Conservation (phyloP, 2,113 vertebrate species). For the Delphinus delphis region DNA sequence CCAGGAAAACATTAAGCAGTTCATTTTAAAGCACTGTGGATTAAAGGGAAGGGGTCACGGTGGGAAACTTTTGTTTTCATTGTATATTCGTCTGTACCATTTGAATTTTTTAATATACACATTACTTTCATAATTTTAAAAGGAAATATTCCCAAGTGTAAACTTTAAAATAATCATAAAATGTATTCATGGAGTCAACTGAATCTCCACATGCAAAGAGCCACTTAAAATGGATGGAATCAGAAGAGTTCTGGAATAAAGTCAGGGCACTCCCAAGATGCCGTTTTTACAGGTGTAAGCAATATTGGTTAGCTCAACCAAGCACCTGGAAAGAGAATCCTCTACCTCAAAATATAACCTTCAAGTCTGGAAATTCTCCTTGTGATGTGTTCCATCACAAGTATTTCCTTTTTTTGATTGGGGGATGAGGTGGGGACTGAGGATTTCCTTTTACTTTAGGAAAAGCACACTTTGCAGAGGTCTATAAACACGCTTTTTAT, state of each 20-base stretch:
- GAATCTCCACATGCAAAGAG: constrained; percentile 63
- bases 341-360: not conserved
- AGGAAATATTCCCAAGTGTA: constrained; percentile 48
- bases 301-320: not conserved
- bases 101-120: constrained; percentile 20
- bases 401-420: not conserved
- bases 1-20: not conserved
- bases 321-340: not conserved
- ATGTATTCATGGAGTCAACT: constrained; percentile 58
- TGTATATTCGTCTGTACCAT: not conserved
- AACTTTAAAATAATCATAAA: constrained; percentile 65
- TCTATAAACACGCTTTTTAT: not conserved
- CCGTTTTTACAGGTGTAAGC: not conserved
- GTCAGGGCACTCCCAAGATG: not conserved
- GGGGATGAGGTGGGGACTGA: not conserved
- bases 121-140: constrained; percentile 60
- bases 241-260: not conserved
- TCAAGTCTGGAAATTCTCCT: not conserved
- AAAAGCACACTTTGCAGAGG: not conserved
- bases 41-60: not conserved
- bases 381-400: not conserved
- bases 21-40: not conserved
- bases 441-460: not conserved
- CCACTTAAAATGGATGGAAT: constrained; percentile 55
- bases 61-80: not conserved